Evolutionary conservation across 2,888 invertebrate species (phyloP).

Genomic region (Deilephila porcellus): DNA sequence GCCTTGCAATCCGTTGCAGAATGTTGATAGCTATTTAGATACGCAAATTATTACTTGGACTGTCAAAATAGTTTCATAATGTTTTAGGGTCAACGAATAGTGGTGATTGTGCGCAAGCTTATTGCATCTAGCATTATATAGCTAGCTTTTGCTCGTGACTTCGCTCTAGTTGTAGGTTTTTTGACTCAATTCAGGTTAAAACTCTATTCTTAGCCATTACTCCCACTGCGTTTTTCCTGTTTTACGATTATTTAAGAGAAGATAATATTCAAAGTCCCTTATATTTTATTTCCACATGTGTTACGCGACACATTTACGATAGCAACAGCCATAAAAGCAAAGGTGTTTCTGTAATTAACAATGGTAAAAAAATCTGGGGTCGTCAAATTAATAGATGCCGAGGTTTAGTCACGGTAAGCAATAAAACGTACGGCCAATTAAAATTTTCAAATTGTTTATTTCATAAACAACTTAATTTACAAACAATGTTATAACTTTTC

Average conservation of each 20-base stretch:
- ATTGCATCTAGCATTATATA: background rate
- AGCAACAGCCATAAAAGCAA: slow-evolving; percentile 26
- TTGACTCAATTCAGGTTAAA: background rate
- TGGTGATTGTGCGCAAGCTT: background rate
- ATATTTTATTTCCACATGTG: background rate
- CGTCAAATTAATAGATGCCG: slow-evolving; percentile 23
- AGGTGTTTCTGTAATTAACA: slow-evolving; percentile 26
- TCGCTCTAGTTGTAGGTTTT: too few relatives aligned
- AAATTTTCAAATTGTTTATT: slow-evolving; percentile 71
- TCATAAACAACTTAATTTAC: slow-evolving; percentile 75
- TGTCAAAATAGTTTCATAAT: slow-evolving; percentile 17
- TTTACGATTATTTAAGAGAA: background rate
- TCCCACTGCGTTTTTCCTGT: background rate
- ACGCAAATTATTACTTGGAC: slow-evolving; percentile 3
- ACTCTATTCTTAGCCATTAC: background rate
- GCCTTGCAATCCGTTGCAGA: slow-evolving; percentile 36
- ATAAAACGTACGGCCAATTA: slow-evolving; percentile 38
- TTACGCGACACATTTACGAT: slow-evolving; percentile 18
- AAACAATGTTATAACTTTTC: slow-evolving; percentile 72
- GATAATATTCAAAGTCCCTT: background rate
- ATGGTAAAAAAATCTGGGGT: slow-evolving; percentile 26
- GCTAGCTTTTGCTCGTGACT: too few relatives aligned
- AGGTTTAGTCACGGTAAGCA: slow-evolving; percentile 26
- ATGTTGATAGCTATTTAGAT: slow-evolving; percentile 31
- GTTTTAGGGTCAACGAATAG: slow-evolving; percentile 2